A percentile compares a stretch with the other conserved stretches of the same genome.
Conservation (phyloP, 2,113 vertebrate genomes). For the Oryzias curvinotus region DNA sequence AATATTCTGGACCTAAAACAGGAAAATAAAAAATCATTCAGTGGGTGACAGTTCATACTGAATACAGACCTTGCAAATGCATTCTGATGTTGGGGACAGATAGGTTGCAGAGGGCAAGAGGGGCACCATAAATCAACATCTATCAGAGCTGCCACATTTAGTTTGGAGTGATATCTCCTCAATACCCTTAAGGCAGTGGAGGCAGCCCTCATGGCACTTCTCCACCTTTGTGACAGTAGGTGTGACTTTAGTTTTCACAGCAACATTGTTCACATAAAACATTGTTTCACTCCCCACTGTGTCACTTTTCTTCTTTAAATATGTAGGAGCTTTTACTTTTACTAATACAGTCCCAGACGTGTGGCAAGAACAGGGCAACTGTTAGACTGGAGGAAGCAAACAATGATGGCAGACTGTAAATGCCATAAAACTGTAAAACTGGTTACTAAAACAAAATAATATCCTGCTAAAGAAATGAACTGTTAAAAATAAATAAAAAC, state of each 20-base stretch:
- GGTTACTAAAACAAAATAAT: no score
- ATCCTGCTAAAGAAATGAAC: no score
- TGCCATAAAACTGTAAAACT: no score
- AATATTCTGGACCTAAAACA: slow-evolving; percentile 4
- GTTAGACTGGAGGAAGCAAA: no score
- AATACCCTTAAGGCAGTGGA: slow-evolving; percentile 44
- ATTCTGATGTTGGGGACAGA: slow-evolving; percentile 60
- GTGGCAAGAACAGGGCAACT: no score
- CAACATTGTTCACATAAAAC: slow-evolving; percentile 26
- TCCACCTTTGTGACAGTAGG: slow-evolving; percentile 45
- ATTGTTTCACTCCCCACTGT: slow-evolving; percentile 28
- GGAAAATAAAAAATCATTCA: slow-evolving; percentile 30
- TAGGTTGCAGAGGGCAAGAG: slow-evolving; percentile 60
- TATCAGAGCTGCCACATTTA: slow-evolving; percentile 67
- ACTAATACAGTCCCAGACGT: neutral
- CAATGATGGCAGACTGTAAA: no score
- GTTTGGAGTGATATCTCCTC: slow-evolving; percentile 62
- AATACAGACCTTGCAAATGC: slow-evolving; percentile 62
- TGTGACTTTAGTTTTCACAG: slow-evolving; percentile 50
- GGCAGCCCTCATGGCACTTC: slow-evolving; percentile 50
- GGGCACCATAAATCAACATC: slow-evolving; percentile 74
- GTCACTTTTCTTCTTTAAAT: neutral
- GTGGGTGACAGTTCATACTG: slow-evolving; percentile 51
- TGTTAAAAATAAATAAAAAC: no score
- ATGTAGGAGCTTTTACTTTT: neutral